A percentile compares a stretch with the other conserved stretches of the same genome.
Conservation (phyloP, 2,113 vertebrate species). For the Crotalus tigris region DNA sequence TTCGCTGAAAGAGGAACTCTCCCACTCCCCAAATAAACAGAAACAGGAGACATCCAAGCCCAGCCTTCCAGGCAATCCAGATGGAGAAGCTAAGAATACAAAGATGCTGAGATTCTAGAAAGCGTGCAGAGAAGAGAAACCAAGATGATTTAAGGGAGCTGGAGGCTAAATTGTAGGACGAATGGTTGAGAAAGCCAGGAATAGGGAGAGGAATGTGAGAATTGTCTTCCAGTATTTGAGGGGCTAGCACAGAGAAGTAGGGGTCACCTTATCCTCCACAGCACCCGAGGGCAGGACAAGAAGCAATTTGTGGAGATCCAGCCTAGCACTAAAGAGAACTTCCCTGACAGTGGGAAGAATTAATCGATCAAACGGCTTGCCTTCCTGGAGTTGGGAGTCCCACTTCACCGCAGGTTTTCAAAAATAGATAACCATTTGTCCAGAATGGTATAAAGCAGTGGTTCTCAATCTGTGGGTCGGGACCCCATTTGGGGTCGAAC, state of each 20-base stretch:
- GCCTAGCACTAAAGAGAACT: too few species aligned
- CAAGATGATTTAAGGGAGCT: not conserved
- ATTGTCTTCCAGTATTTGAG: too few species aligned
- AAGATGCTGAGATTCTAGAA: not conserved
- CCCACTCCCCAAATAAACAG: not conserved
- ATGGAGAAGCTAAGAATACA: not conserved
- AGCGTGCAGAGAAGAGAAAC: not conserved
- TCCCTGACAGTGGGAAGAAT: not conserved
- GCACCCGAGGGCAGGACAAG: too few species aligned
- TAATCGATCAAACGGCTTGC: not conserved
- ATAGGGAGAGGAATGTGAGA: too few species aligned
- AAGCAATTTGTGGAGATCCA: too few species aligned
- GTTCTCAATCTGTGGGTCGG: too few species aligned
- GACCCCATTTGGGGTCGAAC: too few species aligned
- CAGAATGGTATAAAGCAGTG: not conserved
- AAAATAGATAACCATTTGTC: not conserved
- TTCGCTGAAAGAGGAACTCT: not conserved
- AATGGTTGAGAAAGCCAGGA: not conserved
- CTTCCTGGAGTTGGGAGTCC: not conserved
- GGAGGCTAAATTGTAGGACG: not conserved
- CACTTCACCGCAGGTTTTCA: not conserved
- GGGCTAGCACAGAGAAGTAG: too few species aligned
- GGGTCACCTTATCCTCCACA: too few species aligned
- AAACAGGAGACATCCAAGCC: not conserved
- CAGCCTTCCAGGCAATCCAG: not conserved